A percentile compares a stretch with the other conserved stretches of the same genome.
phyloP scores from a whole-genome alignment of 2,888 invertebrate species.

The Acrobasis repandana region DNA sequence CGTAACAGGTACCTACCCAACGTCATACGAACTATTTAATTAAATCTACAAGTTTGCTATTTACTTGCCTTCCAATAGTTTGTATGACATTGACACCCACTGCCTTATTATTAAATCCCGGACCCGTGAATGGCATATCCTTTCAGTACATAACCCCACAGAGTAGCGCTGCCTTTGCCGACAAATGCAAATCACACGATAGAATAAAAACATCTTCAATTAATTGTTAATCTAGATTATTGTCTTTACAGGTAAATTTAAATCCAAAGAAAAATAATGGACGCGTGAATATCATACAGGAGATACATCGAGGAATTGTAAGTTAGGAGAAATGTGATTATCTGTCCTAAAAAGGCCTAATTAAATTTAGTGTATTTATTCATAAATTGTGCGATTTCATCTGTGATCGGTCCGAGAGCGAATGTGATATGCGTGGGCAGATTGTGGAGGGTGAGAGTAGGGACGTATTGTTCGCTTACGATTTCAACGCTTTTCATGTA shows the following conservation, averaged over 20 bases:
- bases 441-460: slow-evolving; percentile 35
- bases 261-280: slow-evolving; percentile 65
- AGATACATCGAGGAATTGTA: slow-evolving; percentile 61
- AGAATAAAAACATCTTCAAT: no score
- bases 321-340: slow-evolving; percentile 77
- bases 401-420: slow-evolving; percentile 69
- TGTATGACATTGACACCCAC: no score
- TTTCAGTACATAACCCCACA: no score
- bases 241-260: slow-evolving; percentile 50
- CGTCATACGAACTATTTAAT: no score
- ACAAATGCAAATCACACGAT: no score
- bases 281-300: slow-evolving; percentile 48
- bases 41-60: no score
- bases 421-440: slow-evolving; percentile 46
- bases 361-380: slow-evolving; percentile 79
- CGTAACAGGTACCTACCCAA: no score
- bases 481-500: slow-evolving; percentile 61
- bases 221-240: neutral
- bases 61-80: no score
- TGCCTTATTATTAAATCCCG: no score
- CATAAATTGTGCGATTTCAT: slow-evolving; percentile 67
- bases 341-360: slow-evolving; percentile 82
- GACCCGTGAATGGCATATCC: no score
- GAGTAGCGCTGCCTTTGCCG: no score
- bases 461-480: slow-evolving; percentile 51